Base-by-base conservation (phyloP, 2,888 invertebrate genomes). In the Andrena dorsata region DNA sequence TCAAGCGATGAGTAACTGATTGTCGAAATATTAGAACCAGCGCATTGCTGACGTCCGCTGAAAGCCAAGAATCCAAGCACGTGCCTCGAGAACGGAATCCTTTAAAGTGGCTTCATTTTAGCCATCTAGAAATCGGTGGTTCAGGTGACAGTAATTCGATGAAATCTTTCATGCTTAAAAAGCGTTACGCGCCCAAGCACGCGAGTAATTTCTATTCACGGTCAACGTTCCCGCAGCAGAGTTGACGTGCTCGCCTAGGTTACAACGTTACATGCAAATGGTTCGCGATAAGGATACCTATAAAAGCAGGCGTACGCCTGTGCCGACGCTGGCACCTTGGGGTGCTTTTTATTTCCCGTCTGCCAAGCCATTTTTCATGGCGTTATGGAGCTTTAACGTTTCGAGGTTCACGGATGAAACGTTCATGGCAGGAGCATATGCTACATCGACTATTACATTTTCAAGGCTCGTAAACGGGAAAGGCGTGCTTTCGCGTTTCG, bases 361-460 rank as follows among this genome's bases (percentile, higher is more conserved):
- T 13, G 4, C 10, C 30, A 3, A 58, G 16, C 28, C 64, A 60
- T 80, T 64, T 76, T 76, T 80, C 76, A 65, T 16, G 51, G 26
- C 23, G 23, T 80, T 71, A 76, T 47, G 30, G 30, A n/a, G 65
- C 30, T 61, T 66, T 71, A 70, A 60, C 66, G 47, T 80, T 70
- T 64, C 61, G 35, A 60, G 76, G 30, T 66, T 13, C 35, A 5
- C 28, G 41, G 51, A 70, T 53, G 61, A 76, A 70, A 69, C 30
- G 77, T 66, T 41, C 35, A 61, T 26, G 60, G 47, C 16, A 4
- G 47, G 8, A 5, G 61, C 69, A 30, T 10, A 49, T 47, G 64
- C 69, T 28, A 30, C 63, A 10, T 30, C n/a, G 23, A 8, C 49
- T 56, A 69, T 64, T 51, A 51, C 53, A 47, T 16, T 49, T 10